Evolutionary conservation across 2,888 invertebrate species (phyloP).

Genomic region (Leptinotarsa rubiginosa): DNA sequence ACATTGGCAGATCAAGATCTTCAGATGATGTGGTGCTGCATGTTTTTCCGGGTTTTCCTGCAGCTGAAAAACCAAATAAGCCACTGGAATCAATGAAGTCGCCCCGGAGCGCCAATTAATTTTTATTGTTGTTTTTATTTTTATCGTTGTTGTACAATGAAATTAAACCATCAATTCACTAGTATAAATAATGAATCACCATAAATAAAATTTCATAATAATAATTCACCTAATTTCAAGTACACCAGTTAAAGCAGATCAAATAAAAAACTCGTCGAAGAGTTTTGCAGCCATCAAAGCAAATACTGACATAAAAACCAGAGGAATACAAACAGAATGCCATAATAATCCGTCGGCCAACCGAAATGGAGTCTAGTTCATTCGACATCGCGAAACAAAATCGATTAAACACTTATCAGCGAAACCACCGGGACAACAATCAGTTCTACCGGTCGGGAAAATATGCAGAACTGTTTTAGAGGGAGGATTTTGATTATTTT

Average conservation of each 20-base stretch:
- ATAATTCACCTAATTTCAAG: conserved; percentile 44
- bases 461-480: not conserved
- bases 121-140: too few species aligned
- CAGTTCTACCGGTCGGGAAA: conserved; percentile 22
- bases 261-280: conserved; percentile 52
- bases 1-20: too few species aligned
- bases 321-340: conserved; percentile 55
- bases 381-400: conserved; percentile 58
- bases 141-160: too few species aligned
- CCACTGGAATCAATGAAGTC: too few species aligned
- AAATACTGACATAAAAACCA: conserved; percentile 50
- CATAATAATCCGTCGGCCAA: conserved; percentile 55
- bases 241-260: conserved; percentile 52
- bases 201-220: conserved; percentile 34
- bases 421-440: conserved; percentile 31
- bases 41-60: too few species aligned
- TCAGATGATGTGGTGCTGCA: too few species aligned
- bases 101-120: too few species aligned
- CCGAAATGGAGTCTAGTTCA: conserved; percentile 52
- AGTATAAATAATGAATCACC: conserved; percentile 23
- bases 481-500: not conserved
- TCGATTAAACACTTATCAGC: conserved; percentile 55
- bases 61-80: too few species aligned
- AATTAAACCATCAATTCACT: not conserved
- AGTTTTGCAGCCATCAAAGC: conserved; percentile 50